Base-by-base conservation (phyloP, 1,140 invertebrate species). In the Procambarus virginalis region DNA sequence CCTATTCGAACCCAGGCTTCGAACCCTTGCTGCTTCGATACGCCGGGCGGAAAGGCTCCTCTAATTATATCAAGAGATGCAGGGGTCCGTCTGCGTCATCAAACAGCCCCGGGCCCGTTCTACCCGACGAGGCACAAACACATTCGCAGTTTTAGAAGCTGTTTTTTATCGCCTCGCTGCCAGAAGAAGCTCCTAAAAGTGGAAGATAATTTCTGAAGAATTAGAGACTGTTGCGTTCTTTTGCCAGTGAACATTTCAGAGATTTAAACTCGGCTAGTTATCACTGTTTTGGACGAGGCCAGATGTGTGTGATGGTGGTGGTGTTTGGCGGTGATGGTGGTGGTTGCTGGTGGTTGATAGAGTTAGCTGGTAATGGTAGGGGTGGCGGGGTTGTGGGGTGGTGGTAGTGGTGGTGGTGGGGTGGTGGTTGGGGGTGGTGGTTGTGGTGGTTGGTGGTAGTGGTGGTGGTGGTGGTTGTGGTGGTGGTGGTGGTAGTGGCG, bases 121-220 rank as follows among this genome's bases (percentile, higher is more conserved):
- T 34, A 75, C 83, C 83, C 70, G 68, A 84, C 83, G 68, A 75
- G 82, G 10, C 82, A 73, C 46, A 75, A 84, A 84, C 48, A 84
- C 48, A 75, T 84, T 75, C 45, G 70, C 83, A 76, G 46, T 84
- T 84, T 84, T 84, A 84, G 73, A 84, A 48, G 20, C 60, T 1
- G 14, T 49, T 78, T 78, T 78, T 78, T 78, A 10, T 45, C 34
- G 49, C 46, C 5, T 55, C 9, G 12, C 51, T 55, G 49, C 76
- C 17, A 46, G 68, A 22, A 14, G 3, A 17, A 84, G 5, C 14
- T 49, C 9, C 48, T 14, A 73, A 73, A 48, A 70, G 20, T 73
- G 48, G 10, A 64, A 51, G n/a, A 58, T 84, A 68, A 75, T 84
- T 84, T 84, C 83, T 84, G 34, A 84, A 14, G 46, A 75, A 76